These are phyloP conservation scores for Malurus alboscapulatus DNA, from an alignment of 2,113 vertebrate genomes.

Conservation along the genomic window DNA sequence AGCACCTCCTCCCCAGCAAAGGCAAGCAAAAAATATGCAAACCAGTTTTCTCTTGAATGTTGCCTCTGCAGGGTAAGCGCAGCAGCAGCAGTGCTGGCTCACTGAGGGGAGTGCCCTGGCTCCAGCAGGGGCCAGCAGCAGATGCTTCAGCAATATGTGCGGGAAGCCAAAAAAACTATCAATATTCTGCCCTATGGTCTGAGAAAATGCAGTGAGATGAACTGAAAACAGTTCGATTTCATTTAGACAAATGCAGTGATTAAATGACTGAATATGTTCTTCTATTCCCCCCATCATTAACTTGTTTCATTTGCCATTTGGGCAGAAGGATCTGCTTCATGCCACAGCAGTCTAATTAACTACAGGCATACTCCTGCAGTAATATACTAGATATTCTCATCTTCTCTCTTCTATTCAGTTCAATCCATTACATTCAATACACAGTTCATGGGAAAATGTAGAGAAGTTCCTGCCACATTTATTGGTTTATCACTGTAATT, in stretches of 20 bases:
- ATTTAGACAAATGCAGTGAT: neutral
- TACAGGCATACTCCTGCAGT: neutral
- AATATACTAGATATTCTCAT: neutral
- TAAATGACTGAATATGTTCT: neutral
- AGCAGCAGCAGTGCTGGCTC: accelerated
- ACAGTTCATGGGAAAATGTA: neutral
- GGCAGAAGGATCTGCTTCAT: neutral
- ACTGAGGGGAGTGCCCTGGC: neutral
- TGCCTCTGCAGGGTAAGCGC: neutral
- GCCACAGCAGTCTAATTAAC: neutral
- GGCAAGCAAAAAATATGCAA: neutral
- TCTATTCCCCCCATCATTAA: neutral
- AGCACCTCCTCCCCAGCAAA: neutral
- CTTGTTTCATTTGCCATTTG: neutral
- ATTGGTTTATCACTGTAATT: neutral
- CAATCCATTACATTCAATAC: neutral
- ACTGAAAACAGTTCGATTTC: neutral
- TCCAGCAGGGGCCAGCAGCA: neutral
- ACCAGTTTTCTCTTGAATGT: neutral
- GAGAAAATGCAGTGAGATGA: neutral
- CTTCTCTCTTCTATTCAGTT: neutral
- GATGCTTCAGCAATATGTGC: neutral
- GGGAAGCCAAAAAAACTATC: neutral
- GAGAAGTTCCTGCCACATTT: neutral
- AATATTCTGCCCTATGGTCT: neutral